Evolutionary conservation across 2,888 invertebrate genomes (phyloP).

Genomic region (Danaus chrysippus): DNA sequence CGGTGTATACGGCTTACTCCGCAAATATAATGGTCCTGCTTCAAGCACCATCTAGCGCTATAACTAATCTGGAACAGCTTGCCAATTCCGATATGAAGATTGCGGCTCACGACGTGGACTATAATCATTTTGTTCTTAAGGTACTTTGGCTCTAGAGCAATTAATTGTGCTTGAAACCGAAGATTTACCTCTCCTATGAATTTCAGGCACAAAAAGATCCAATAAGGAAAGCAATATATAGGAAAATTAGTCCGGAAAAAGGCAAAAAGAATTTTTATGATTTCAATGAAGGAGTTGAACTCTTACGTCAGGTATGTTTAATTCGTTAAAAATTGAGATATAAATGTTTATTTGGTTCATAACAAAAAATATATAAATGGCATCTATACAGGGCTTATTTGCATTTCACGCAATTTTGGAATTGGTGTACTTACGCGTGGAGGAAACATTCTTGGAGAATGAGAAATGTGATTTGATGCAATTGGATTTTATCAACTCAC

Average conservation of each 20-base stretch:
- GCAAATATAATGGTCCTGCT: constrained; percentile 84
- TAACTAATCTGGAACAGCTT: constrained; percentile 76
- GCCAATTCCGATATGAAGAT: constrained; percentile 77
- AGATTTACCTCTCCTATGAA: too few relatives aligned
- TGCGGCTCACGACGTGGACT: constrained; percentile 80
- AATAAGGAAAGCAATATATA: constrained; percentile 45
- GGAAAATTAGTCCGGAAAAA: constrained; percentile 55
- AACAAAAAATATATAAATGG: not conserved
- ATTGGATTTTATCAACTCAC: constrained; percentile 56
- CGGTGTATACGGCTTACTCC: constrained; percentile 82
- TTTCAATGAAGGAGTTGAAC: constrained; percentile 60
- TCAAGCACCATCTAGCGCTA: constrained; percentile 80
- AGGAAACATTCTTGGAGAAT: constrained; percentile 73
- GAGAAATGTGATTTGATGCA: constrained; percentile 80
- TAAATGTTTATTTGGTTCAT: too few relatives aligned
- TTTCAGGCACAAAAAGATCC: constrained; percentile 60
- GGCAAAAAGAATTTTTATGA: constrained; percentile 53
- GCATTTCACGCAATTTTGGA: constrained; percentile 73
- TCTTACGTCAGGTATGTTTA: constrained; percentile 53
- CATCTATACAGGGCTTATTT: constrained; percentile 58
- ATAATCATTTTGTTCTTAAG: constrained; percentile 79
- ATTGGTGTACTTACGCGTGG: constrained; percentile 69
- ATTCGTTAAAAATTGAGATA: not conserved
- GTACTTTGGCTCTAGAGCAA: constrained; percentile 46
- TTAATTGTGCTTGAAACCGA: too few relatives aligned